Conservation (phyloP, 2,888 invertebrate species). For the Embidobia sp. region DNA sequence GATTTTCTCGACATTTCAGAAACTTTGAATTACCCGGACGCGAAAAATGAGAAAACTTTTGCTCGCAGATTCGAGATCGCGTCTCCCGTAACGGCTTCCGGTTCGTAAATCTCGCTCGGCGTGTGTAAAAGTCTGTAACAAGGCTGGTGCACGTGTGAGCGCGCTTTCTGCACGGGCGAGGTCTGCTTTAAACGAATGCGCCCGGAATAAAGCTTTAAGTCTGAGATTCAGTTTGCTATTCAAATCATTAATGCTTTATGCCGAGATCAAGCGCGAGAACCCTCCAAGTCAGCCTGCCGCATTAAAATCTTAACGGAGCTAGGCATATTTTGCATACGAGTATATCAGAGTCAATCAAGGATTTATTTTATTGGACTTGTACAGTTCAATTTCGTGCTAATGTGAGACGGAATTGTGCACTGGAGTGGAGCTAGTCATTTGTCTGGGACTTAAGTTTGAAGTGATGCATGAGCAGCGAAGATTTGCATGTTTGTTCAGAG, state of each 20-base stretch:
- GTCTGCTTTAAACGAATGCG: constrained; percentile 36
- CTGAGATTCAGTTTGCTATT: constrained; percentile 38
- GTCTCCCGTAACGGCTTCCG: constrained; percentile 70
- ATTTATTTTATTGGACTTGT: no score
- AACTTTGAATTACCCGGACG: constrained; percentile 73
- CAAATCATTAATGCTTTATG: constrained; percentile 35
- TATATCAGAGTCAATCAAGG: not conserved
- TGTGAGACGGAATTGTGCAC: no score
- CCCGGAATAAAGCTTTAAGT: constrained; percentile 19
- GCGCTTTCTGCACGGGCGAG: constrained; percentile 33
- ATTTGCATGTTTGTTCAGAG: no score
- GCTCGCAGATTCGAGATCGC: constrained; percentile 72
- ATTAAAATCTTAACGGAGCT: constrained; percentile 15
- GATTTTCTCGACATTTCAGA: constrained; percentile 78
- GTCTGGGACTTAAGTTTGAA: no score
- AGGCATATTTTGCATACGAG: constrained; percentile 13
- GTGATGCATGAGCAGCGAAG: no score
- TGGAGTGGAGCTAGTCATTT: no score
- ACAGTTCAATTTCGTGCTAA: no score
- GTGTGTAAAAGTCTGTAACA: constrained; percentile 63
- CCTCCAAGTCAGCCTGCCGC: not conserved
- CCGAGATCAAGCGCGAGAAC: not conserved
- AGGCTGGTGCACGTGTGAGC: constrained; percentile 54
- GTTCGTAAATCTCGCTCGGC: constrained; percentile 63
- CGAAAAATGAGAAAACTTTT: constrained; percentile 81